Evolutionary conservation across 2,888 invertebrate species (phyloP).

Genomic region (Rhagonycha fulva): DNA sequence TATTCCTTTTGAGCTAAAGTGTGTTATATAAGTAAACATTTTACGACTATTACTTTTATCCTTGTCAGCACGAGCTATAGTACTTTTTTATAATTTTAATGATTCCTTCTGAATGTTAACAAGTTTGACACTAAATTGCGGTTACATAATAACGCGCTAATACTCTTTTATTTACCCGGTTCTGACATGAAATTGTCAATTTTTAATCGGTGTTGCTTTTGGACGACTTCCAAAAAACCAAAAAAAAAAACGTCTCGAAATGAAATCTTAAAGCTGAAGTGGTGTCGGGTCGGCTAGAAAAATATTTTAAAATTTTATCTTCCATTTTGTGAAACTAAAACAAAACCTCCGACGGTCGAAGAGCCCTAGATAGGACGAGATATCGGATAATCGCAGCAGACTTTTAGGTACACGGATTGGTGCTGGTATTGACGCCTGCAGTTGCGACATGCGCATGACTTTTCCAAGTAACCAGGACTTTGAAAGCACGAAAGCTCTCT

Average conservation of each 20-base stretch:
- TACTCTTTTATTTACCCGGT: not conserved
- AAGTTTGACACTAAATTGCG: not conserved
- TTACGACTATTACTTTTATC: constrained; percentile 44
- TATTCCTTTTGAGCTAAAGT: constrained; percentile 45
- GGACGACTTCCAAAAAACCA: not conserved
- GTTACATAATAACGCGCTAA: not conserved
- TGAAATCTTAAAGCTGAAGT: not conserved
- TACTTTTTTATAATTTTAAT: constrained; percentile 32
- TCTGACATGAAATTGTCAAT: not conserved
- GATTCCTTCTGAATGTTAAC: constrained; percentile 21
- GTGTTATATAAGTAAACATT: constrained; percentile 42
- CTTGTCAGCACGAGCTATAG: constrained; percentile 17
- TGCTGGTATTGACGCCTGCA: constrained; percentile 31
- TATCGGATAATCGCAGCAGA: constrained; percentile 27
- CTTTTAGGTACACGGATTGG: constrained; percentile 29
- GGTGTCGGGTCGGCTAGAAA: not conserved
- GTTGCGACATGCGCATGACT: constrained; percentile 22
- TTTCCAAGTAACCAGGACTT: constrained; percentile 11
- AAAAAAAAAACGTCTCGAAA: not conserved
- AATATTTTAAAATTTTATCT: constrained; percentile 1
- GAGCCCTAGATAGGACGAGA: constrained; percentile 27
- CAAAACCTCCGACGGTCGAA: constrained; percentile 23
- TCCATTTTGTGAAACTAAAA: constrained; percentile 26
- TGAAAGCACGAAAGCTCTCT: not conserved
- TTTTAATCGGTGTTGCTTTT: not conserved